Base-by-base conservation (phyloP, 2,797 vertebrate genomes). In the Lutjanus campechanus region DNA sequence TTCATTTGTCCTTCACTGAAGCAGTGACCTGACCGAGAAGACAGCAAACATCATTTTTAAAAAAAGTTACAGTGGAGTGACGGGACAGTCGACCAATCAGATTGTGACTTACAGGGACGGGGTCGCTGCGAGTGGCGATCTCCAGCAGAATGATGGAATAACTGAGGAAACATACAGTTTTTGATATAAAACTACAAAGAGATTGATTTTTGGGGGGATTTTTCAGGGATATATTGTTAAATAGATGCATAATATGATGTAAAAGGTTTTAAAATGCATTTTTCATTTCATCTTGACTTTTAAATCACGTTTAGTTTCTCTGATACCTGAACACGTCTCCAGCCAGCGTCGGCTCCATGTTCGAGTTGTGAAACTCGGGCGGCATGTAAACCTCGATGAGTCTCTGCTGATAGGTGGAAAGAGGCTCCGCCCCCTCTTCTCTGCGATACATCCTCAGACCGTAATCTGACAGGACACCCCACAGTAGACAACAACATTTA, bases 111-210 rank as follows among this genome's bases (percentile, higher is more conserved):
- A 97, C 96, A 11, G 90, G 93, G 17, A 96, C 90, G 0, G 94
- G 93, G 73, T 97, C 95, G 61, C 84, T 96, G 90, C 96, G 94
- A 50, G 94, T 96, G 16, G 96, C 96, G 17, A 97, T 96, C 95
- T 97, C 96, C 91, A 98, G 82, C 71, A 97, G 94, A 91, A 98
- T 95, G 73, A 97, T 96, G 12, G 95, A 96, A 60, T 96, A 97
- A 87, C 96, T 97, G 90, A 15, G 89, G 61, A 56, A 6, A 76
- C 11, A 66, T 0, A 11, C 1, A 72, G n/a, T n/a, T n/a, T 25
- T 25, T 25, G 25, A 25, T 25, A 25, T 25, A 25, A 25, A 25
- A 25, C 25, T 25, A 25, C 25, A 25, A 25, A 25, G 25, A 25
- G 25, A 25, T 25, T 1, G 25, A 25, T 25, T 25, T 25, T 25